Base-by-base conservation (phyloP, 2,113 vertebrate species). In the Pantherophis guttatus region DNA sequence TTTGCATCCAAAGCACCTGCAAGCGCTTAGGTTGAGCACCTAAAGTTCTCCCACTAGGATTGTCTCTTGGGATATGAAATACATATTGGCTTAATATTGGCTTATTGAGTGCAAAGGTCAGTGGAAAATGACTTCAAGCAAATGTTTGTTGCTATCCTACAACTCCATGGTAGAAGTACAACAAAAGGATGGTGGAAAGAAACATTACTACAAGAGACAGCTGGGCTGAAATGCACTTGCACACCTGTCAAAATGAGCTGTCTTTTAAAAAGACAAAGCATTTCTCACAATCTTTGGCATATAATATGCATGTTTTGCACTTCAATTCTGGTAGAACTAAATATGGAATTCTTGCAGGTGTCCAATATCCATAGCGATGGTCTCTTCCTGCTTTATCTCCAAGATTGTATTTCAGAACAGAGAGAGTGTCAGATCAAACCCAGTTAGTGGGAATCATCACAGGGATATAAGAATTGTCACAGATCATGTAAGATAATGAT, bases 21-120 rank as follows among this genome's bases (percentile, higher is more conserved):
- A 91, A 90, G 57, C 70, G 54, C 94, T 94, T 90, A 89, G 86
- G 85, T 96, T 94, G 93, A 93, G 93, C 65, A 0, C 1, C 50
- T 94, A 65, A 96, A 90, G 90, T 94, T 96, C 94, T 93, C 94
- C 89, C 97, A 96, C 97, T 94, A 96, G 95, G 96, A 96, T 97
- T 97, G 97, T 97, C 96, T 96, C 96, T 88, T 59, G 94, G 97
- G 95, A 96, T 94, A 96, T 26, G 90, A 95, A 97, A 91, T 92
- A 95, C 95, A 96, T 97, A 8, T 97, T 98, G 96, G 97, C 97
- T 98, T 97, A 97, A 95, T 85, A 93, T 90, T 93, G 94, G 95
- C 93, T 98, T 97, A 97, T 96, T 26, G 90, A 96, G 94, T 95
- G 97, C 97, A 96, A 97, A 95, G 21, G 55, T 86, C 85, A 91